Evolutionary conservation across 1,140 invertebrate species (phyloP).

Genomic region (Cylas formicarius): DNA sequence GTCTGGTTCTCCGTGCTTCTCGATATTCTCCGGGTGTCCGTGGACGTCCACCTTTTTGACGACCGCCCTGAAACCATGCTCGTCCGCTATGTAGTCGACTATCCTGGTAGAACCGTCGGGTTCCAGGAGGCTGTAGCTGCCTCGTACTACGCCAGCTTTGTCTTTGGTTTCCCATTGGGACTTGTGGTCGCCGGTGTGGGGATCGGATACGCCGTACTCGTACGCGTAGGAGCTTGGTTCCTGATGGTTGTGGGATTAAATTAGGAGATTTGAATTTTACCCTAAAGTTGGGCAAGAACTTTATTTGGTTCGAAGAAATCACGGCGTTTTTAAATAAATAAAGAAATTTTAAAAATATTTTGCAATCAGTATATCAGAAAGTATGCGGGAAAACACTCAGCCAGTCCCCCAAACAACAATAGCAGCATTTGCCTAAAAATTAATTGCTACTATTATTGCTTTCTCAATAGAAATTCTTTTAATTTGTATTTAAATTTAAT

Average conservation of each 20-base stretch:
- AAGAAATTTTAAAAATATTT: neutral
- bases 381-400: too few species aligned
- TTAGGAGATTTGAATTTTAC: slow-evolving; percentile 1
- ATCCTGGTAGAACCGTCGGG: slow-evolving; percentile 44
- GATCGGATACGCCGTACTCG: slow-evolving; percentile 46
- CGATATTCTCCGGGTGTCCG: slow-evolving; percentile 20
- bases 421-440: too few species aligned
- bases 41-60: slow-evolving; percentile 34
- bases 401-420: too few species aligned
- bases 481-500: too few species aligned
- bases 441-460: too few species aligned
- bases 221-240: slow-evolving; percentile 41
- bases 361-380: neutral
- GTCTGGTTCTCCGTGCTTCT: slow-evolving; percentile 15
- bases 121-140: slow-evolving; percentile 45
- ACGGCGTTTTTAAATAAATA: neutral
- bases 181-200: slow-evolving; percentile 47
- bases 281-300: neutral
- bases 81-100: slow-evolving; percentile 46
- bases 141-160: slow-evolving; percentile 44
- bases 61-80: slow-evolving; percentile 44
- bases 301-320: neutral
- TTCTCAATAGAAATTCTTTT: too few species aligned
- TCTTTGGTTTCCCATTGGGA: slow-evolving; percentile 45
- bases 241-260: slow-evolving; percentile 14